Base-by-base conservation (phyloP, 2,888 invertebrate species). In the Argyra leucocephala region DNA sequence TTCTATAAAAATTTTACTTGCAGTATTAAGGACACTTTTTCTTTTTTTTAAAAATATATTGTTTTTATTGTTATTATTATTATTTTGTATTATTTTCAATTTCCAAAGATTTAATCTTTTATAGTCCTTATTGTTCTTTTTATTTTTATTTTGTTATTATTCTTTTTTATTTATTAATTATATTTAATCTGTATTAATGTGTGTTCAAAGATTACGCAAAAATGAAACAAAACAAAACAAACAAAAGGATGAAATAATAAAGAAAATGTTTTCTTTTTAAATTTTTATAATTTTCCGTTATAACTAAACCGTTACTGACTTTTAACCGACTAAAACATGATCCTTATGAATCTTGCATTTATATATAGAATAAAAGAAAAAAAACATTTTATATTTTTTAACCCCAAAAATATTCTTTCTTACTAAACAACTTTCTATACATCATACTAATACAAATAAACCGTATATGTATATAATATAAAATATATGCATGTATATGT, bases 291-390 rank as follows among this genome's bases (percentile, higher is more conserved):
- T 48, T 48, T 48, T 48, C 48, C 48, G 48, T 48, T 48, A 48
- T 48, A 48, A 48, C 15, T 48, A 18, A 12, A 48, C 48, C 48
- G 31, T 31, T 22, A 31, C 23, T 62, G 61, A 62, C 61, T 62
- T 24, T 26, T 62, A 37, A 62, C 61, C 31, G 26, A 62, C 61
- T 62, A 36, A 62, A 62, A 24, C 21, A n/a, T 31, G 31, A 22
- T 36, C 61, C 31, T 62, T 18, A 15, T 36, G 36, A 36, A 31
- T 62, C 61, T 36, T 36, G 31, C 31, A 62, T 36, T 62, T 62
- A 62, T 62, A 62, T 62, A 37, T 24, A 26, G 15, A 23, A 2
- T 15, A 22, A 59, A 22, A 22, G 15, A 9, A 9, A 9, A 37
- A 37, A 48, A 48, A 48, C 31, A 31, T 7, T 31, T 7, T 31